Evolutionary conservation across 2,797 vertebrate genomes (phyloP).

Genomic region (Poecilia gillii): DNA sequence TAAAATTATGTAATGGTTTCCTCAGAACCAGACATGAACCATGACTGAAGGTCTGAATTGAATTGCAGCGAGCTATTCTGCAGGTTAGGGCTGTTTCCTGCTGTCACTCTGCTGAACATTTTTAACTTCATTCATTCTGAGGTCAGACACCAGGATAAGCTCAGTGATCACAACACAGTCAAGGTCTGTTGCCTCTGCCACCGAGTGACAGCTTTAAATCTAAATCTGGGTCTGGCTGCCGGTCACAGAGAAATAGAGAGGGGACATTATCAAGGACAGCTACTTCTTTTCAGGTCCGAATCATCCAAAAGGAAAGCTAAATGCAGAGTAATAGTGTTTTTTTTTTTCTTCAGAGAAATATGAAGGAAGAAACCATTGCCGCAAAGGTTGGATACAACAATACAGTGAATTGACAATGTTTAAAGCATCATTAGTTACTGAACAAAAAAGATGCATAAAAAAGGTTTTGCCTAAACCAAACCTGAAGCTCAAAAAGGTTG

Average conservation of each 20-base stretch:
- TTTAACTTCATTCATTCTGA: constrained; percentile 37
- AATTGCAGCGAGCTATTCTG: constrained; percentile 12
- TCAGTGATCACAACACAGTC: constrained; percentile 42
- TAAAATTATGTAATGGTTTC: constrained; percentile 9
- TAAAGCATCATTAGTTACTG: no score
- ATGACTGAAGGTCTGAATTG: constrained; percentile 23
- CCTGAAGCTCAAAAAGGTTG: no score
- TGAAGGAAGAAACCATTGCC: background rate
- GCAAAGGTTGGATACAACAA: background rate
- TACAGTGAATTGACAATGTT: background rate
- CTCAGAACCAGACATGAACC: constrained; percentile 12
- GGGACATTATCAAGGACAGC: background rate
- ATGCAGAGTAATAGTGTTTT: background rate
- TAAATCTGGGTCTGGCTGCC: background rate
- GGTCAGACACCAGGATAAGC: constrained; percentile 31
- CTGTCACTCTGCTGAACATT: constrained; percentile 14
- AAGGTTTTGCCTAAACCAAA: no score
- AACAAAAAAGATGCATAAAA: no score
- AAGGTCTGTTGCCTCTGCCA: constrained; percentile 42
- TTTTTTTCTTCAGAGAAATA: background rate
- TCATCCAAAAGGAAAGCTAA: background rate
- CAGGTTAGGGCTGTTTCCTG: constrained; percentile 21
- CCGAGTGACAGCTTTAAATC: constrained; percentile 13
- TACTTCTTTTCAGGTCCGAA: background rate
- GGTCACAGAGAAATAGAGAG: background rate